Base-by-base conservation (phyloP, 2,113 vertebrate genomes). In the Eulemur rufifrons region DNA sequence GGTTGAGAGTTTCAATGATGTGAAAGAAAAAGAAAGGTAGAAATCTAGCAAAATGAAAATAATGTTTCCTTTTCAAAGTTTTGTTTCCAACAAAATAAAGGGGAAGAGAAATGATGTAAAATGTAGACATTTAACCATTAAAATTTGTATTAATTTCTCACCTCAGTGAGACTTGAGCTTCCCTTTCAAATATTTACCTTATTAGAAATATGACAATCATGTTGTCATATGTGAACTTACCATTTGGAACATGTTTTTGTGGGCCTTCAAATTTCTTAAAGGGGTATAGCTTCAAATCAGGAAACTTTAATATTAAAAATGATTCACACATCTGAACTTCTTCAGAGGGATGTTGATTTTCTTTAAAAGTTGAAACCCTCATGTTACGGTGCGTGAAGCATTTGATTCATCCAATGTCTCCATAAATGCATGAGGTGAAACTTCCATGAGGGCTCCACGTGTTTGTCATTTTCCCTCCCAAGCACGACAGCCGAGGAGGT, bases 101-200 rank as follows among this genome's bases (percentile, higher is more conserved):
- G 37, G 54, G 17, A 71, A 71, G 45, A 59, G 71, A 45, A 76
- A 93, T 23, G 59, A 80, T 37, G 39, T 86, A 81, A 96, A 94
- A 77, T 45, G 17, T 54, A 89, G 29, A 73, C 5, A 50, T 29
- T 89, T 95, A 37, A 13, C 52, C n/a, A 15, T 54, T 89, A 39
- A 59, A 34, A 90, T 86, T 94, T 96, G 34, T 88, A 74, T 89
- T 89, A 89, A 93, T 95, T 73, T 86, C 80, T 96, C 45, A 93
- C n/a, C 15, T 93, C 63, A 32, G 37, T 18, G 63, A 68, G 64
- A 34, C 20, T 73, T 95, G 37, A 37, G 52, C 73, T n/a, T 37
- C 66, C 2, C 20, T 89, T 97, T 92, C 32, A 91, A 82, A 89
- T 89, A 85, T 88, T 92, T 97, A 77, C 66, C 54, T 88, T 86